Conservation (phyloP, 2,113 vertebrate genomes). For the Dasyprocta punctata region DNA sequence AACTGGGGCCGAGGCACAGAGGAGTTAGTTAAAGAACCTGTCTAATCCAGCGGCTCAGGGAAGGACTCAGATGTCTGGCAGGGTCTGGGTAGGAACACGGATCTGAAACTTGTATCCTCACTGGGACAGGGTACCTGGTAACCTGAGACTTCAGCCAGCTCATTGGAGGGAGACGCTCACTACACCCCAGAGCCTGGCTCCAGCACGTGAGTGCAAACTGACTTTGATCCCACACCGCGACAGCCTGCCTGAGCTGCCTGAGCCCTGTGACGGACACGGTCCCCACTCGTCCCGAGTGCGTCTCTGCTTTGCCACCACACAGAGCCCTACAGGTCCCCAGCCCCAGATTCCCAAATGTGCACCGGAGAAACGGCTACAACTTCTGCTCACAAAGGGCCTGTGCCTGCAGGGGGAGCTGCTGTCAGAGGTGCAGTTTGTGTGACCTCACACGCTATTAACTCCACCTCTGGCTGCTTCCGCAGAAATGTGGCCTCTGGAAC, state of each 20-base stretch:
- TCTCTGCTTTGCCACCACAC: background rate
- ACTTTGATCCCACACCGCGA: background rate
- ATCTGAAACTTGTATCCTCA: background rate
- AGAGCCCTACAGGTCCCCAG: too few species aligned
- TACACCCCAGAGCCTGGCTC: background rate
- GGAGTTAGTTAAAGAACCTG: background rate
- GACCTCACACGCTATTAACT: too few species aligned
- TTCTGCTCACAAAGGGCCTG: background rate
- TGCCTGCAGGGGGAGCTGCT: accelerated
- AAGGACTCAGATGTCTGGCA: too few species aligned
- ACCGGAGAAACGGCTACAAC: background rate
- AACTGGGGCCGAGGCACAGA: background rate
- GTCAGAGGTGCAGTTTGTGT: background rate
- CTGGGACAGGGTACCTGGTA: background rate
- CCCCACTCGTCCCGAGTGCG: accelerated
- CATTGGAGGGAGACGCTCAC: background rate
- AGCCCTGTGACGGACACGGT: accelerated
- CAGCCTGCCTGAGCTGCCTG: accelerated
- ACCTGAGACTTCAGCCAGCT: background rate
- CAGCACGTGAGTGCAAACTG: background rate
- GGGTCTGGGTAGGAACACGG: background rate
- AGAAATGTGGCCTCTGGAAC: background rate
- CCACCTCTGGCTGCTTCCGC: background rate
- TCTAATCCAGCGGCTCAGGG: background rate
- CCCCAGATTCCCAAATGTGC: background rate